Evolutionary conservation across 2,113 vertebrate species (phyloP).

Genomic region (Thermophis baileyi): DNA sequence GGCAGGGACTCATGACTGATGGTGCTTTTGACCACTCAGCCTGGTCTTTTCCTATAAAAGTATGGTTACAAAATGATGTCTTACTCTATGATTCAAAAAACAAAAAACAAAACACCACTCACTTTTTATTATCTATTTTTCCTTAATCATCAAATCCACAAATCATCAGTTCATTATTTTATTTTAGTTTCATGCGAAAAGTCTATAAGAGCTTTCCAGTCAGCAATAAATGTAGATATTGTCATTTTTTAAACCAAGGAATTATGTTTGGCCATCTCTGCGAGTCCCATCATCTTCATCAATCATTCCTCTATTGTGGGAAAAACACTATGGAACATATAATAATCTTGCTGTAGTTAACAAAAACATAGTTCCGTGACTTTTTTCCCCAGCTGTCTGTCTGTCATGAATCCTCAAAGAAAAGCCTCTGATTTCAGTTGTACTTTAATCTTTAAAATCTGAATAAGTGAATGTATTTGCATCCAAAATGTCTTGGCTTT

Average conservation of each 20-base stretch:
- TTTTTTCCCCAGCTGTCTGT: background rate
- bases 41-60: no score
- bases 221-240: background rate
- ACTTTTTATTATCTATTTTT: background rate
- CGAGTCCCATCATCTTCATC: background rate
- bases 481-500: background rate
- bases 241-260: background rate
- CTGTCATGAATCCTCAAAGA: background rate
- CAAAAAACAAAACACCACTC: background rate
- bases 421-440: background rate
- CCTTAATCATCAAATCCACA: background rate
- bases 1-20: no score
- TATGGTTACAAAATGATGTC: background rate
- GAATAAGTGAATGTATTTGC: background rate
- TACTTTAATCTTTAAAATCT: background rate
- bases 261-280: background rate
- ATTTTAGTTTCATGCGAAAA: background rate
- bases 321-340: background rate
- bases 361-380: background rate
- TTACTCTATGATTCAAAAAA: background rate
- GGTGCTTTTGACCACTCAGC: no score
- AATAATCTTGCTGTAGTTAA: background rate
- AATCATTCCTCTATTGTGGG: background rate
- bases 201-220: background rate
- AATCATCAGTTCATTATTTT: background rate